phyloP scores from a whole-genome alignment of 2,888 invertebrate species.

The Caenorhabditis sinica region DNA sequence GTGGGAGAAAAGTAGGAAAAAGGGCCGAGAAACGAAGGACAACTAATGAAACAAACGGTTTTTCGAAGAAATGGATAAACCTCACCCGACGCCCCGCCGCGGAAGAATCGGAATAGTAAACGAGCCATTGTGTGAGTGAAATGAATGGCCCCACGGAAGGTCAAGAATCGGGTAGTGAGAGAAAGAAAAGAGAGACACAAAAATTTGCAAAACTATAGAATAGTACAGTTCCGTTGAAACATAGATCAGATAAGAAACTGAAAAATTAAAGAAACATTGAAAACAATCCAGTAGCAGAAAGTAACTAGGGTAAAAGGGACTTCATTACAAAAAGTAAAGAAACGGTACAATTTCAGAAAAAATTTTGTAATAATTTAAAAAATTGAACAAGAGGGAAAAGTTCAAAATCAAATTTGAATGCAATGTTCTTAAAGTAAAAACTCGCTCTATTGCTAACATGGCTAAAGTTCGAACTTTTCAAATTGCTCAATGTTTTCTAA shows the following conservation, averaged over 20 bases:
- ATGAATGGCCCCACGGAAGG: constrained; percentile 27
- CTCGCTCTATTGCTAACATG: too few species aligned
- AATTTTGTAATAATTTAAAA: too few species aligned
- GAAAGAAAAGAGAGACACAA: neutral
- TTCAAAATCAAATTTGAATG: too few species aligned
- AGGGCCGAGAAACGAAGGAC: constrained; percentile 21
- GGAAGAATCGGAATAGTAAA: constrained; percentile 10
- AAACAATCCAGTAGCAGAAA: neutral
- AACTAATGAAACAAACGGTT: constrained; percentile 58
- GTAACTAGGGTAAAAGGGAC: neutral
- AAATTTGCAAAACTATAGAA: constrained; percentile 12
- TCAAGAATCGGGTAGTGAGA: constrained; percentile 37
- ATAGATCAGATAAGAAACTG: constrained; percentile 2
- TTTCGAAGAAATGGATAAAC: constrained; percentile 19
- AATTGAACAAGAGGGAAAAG: too few species aligned
- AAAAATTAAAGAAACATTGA: neutral
- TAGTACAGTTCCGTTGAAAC: constrained; percentile 14
- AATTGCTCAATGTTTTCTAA: too few species aligned
- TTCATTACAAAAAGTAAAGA: too few species aligned
- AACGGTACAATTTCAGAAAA: too few species aligned
- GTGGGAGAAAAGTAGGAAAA: neutral
- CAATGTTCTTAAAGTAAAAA: too few species aligned
- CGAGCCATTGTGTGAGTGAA: constrained; percentile 20
- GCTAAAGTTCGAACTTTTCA: too few species aligned
- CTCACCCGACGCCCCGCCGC: neutral